Base-by-base conservation (phyloP, 2,113 vertebrate species). In the Kryptolebias marmoratus region DNA sequence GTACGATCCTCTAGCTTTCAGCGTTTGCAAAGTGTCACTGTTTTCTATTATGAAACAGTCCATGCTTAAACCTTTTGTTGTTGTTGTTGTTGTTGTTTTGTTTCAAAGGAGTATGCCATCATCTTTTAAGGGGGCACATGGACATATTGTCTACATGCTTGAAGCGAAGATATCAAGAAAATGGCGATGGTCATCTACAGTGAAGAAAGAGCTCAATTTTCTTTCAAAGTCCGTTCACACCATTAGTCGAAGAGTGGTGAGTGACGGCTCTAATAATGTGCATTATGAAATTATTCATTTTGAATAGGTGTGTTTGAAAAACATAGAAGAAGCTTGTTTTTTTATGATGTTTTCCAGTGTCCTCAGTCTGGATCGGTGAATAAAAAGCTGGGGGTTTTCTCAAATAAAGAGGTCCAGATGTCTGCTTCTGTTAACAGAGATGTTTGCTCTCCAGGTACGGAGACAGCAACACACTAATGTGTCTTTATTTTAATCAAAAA, bases 81-180 rank as follows among this genome's bases (percentile, higher is more conserved):
- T 15, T 32, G 5, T 16, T 32, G 5, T 16, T 36, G 3, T 36
- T 7, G 7, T 15, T 32, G 5, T 16, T 22, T 57, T 73, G 7
- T 73, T 7, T 63, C 52, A 30, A 69, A 94, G 92, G 42, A 61
- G 85, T 16, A 70, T 92, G 62, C 92, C 93, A 2, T 57, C 91
- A 39, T 88, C 93, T 56, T 92, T 92, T 64, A 73, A 70, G 10
- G 89, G 77, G 3, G 0, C 0, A 13, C 4, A 86, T 80, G 91
- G 92, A 44, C 79, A 36, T 0, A 80, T 93, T 31, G 50, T 61
- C 8, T 93, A 94, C 68, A 66, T 15, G 5, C 52, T 93, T 22
- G 73, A 82, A 49, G 91, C 88, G 18, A 90, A 80, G 49, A 12
- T 93, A n/a, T 74, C 68, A 31, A 85, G 91, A 36, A 80, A 79